Base-by-base conservation (phyloP, 1,140 invertebrate species). In the Drosophila ironensis region DNA sequence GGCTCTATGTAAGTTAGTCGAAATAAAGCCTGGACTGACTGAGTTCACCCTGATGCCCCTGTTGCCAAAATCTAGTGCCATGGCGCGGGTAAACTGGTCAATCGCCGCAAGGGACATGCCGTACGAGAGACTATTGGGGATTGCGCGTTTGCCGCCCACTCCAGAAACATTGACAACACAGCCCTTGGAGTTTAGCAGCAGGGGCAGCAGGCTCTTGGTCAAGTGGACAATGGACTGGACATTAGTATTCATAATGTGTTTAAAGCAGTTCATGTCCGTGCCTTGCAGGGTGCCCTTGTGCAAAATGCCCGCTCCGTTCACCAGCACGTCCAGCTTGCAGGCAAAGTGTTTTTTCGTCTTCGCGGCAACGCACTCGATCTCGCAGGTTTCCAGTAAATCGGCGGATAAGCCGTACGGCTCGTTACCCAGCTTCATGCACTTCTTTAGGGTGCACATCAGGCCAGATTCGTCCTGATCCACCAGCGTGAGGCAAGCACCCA, bases 81-180 rank as follows among this genome's bases (percentile, higher is more conserved):
- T 91, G 72, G 95, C 97, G 72, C 94, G 92, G 0, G 97, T 98
- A 38, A 98, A 93, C 84, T 98, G 97, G 90, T 98, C 97, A 0
- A 98, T 89, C 2, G 96, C 95, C 24, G 96, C 92, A 91, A 98
- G 98, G 3, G 96, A 97, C 82, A 98, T 93, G 72, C 95, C 95
- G 86, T 98, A 98, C 0, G 96, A 93, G 28, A 96, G 88, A 2
- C 95, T 92, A 44, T 93, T 93, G 16, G 95, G 93, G 76, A 96
- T 96, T 0, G 96, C 93, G 81, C 96, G 90, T 7, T 96, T 91
- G 12, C 96, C 97, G 82, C 93, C 94, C 0, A 98, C 95, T 88
- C 97, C 97, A 5, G 96, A 98, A 0, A 98, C 94, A 90, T 98
- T 98, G 0, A 98, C 95, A 50, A 98, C 94, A 67, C 93, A 95